phyloP scores from a whole-genome alignment of 2,888 invertebrate genomes.

The Megastigmus dorsalis region DNA sequence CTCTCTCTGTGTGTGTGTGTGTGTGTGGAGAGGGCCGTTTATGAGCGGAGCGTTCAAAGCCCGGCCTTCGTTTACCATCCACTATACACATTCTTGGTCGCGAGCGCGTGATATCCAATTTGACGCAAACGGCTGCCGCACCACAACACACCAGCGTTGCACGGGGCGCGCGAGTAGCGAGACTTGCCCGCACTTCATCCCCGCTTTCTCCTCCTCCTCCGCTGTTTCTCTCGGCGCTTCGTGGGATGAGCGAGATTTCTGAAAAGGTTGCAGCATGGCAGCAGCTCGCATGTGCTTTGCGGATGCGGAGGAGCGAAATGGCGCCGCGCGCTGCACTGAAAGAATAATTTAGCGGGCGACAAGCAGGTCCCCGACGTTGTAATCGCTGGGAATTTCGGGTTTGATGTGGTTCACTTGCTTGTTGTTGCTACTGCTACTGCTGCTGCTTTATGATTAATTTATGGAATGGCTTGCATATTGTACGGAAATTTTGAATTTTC shows the following conservation, averaged over 20 bases:
- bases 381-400: not conserved
- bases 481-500: too few relatives aligned
- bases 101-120: constrained; percentile 49
- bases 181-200: too few relatives aligned
- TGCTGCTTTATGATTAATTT: too few relatives aligned
- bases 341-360: too few relatives aligned
- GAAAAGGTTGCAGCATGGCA: not conserved
- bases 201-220: too few relatives aligned
- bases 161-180: not conserved
- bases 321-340: too few relatives aligned
- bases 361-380: too few relatives aligned
- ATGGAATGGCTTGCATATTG: too few relatives aligned
- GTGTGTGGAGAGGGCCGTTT: not conserved
- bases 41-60: constrained; percentile 23
- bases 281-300: not conserved
- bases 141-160: too few relatives aligned
- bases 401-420: not conserved
- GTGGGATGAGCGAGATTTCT: not conserved
- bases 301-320: not conserved
- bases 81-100: constrained; percentile 44
- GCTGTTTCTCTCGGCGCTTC: not conserved
- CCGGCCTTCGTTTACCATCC: constrained; percentile 43
- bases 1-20: not conserved
- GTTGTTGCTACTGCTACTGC: not conserved
- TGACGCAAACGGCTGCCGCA: constrained; percentile 31